Evolutionary conservation across 2,888 invertebrate species (phyloP).

Genomic region (Drosophila ezoana): DNA sequence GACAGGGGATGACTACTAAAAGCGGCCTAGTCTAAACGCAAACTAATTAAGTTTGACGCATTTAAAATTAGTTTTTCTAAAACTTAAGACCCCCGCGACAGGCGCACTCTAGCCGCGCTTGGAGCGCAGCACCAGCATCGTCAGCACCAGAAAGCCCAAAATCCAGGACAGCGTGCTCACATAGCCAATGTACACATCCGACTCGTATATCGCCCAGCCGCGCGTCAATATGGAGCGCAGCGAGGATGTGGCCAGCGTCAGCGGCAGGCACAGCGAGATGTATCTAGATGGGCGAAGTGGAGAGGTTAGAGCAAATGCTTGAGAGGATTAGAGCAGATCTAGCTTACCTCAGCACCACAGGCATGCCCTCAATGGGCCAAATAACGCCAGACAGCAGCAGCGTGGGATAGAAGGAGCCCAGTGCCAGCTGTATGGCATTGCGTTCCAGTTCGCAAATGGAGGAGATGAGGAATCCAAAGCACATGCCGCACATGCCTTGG

Average conservation of each 20-base stretch:
- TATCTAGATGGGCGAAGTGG: conserved; percentile 85
- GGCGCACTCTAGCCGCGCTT: conserved; percentile 89
- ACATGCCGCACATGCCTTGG: conserved; percentile 98
- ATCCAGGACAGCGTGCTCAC: conserved; percentile 95
- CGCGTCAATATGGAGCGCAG: conserved; percentile 93
- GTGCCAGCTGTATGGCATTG: conserved; percentile 95
- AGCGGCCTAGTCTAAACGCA: conserved; percentile 52
- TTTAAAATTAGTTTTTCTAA: conserved; percentile 53
- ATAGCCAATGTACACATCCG: conserved; percentile 95
- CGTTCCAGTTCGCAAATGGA: conserved; percentile 96
- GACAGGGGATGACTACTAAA: conserved; percentile 60
- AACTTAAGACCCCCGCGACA: conserved; percentile 23
- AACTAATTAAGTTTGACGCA: conserved; percentile 44
- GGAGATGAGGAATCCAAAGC: conserved; percentile 97
- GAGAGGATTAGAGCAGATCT: background rate
- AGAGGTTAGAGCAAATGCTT: background rate
- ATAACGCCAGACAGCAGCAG: conserved; percentile 96
- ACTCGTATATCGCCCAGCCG: conserved; percentile 93
- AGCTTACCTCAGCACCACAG: conserved; percentile 88
- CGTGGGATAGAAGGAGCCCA: conserved; percentile 98
- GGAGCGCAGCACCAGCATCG: conserved; percentile 91
- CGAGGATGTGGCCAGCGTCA: conserved; percentile 97
- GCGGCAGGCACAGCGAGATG: conserved; percentile 92
- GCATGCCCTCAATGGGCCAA: conserved; percentile 99
- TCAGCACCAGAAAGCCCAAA: conserved; percentile 91